A percentile compares a stretch with the other conserved stretches of the same genome.
These are phyloP conservation scores for Solea solea DNA, from an alignment of 2,113 vertebrate species.

Conservation along the genomic window DNA sequence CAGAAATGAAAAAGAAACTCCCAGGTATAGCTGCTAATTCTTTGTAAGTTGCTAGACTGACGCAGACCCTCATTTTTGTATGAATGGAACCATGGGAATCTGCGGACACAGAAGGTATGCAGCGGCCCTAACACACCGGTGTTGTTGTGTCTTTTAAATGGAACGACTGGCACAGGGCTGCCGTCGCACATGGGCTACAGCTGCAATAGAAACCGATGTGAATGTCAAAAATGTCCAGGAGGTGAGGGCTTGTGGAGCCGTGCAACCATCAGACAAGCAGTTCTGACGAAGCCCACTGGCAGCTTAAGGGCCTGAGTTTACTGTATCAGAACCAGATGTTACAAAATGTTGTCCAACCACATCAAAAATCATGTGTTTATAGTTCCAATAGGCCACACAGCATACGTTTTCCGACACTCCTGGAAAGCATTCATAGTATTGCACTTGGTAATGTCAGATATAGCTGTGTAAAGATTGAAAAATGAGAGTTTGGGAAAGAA, in stretches of 20 bases:
- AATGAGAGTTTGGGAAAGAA: background rate
- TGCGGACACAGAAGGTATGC: too few species aligned
- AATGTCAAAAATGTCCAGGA: background rate
- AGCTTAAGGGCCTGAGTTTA: background rate
- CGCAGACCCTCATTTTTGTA: too few species aligned
- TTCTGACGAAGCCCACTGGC: background rate
- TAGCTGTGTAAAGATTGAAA: background rate
- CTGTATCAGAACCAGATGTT: conserved; percentile 2
- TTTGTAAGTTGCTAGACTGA: too few species aligned
- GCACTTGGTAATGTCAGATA: background rate
- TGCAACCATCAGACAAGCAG: background rate
- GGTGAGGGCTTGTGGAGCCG: background rate
- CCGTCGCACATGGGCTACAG: too few species aligned
- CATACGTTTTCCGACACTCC: background rate
- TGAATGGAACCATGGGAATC: too few species aligned
- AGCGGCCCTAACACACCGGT: background rate
- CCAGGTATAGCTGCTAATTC: too few species aligned
- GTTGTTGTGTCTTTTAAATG: too few species aligned
- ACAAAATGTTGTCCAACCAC: background rate
- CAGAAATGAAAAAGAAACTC: too few species aligned
- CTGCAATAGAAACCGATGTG: background rate
- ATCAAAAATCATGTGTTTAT: background rate
- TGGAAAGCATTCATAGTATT: background rate
- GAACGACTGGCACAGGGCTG: background rate
- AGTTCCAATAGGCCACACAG: background rate